Evolutionary conservation across 64 coral and sea anemone species (phyloP), one percentile per base, ranked within the genome.

Genomic region (Anthopleura sola): DNA sequence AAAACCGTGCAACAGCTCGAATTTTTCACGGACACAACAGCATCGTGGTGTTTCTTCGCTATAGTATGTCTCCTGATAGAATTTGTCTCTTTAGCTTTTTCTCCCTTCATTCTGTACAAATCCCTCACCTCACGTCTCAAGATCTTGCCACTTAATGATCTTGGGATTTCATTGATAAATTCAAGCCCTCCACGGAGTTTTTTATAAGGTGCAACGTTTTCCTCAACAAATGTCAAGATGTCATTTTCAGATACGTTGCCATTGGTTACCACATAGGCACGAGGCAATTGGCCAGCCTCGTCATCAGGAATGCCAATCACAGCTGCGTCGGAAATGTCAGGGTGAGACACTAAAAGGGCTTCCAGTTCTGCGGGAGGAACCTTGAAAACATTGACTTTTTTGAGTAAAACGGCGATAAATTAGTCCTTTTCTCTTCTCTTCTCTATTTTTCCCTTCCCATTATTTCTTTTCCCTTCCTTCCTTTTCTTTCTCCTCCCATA

Each of bases 301-400:
- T 36, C 57, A 49, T 94, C 92, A 31, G 88, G 83, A 13, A 94
- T 48, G 33, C 92, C 92, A n/a, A 94, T 87, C 62, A 94, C 92
- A 18, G 92, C 92, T 29, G 88, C 92, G 49, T 94, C 92, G 29
- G 83, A 37, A 58, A 94, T 94, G 4, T 89, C 56, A 6, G 92
- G 92, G 51, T 94, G 92, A 18, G 88, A 60, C 13, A 94, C 87
- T 29, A 94, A 24, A 44, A 90, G 38, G 9, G 92, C 83, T 53
- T 94, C 92, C 9, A 94, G 84, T 78, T 94, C 92, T 26, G 83
- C 92, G 2, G 92, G 92, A 34, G 92, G 83, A 62, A 94, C 92
- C 92, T 94, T n/a, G 48, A 86, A 78, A 21, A 58, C 23, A 68
- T 10, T 68, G 62, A 28, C 20, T 9, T 68, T 68, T 24, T 28